phyloP scores from a whole-genome alignment of 2,888 invertebrate genomes.

The Ichneumoninae sp. region DNA sequence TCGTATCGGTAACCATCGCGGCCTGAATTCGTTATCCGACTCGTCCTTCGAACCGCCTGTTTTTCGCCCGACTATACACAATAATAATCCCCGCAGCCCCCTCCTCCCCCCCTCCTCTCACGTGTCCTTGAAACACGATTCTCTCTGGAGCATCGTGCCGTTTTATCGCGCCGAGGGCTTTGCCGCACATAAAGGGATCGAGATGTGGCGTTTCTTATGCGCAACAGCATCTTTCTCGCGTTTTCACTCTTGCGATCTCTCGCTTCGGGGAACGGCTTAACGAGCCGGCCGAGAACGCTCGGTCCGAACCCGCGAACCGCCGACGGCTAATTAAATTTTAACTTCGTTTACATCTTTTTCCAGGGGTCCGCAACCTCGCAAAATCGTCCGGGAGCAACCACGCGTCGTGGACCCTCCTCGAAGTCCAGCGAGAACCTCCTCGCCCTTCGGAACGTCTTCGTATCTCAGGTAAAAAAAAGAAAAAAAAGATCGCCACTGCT shows the following conservation, averaged over 20 bases:
- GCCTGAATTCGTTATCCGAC: slow-evolving; percentile 56
- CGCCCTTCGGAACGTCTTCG: too few species aligned
- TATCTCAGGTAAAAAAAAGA: too few species aligned
- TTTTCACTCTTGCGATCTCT: slow-evolving; percentile 11
- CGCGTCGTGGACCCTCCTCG: too few species aligned
- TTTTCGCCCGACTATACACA: slow-evolving; percentile 36
- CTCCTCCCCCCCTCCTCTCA: background rate
- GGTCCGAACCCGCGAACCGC: slow-evolving; percentile 47
- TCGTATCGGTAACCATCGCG: slow-evolving; percentile 46
- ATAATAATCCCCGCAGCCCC: background rate
- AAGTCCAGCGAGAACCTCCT: too few species aligned
- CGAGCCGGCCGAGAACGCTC: slow-evolving; percentile 6
- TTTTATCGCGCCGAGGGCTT: background rate
- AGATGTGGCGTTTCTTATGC: slow-evolving; percentile 3
- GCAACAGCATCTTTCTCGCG: slow-evolving; percentile 1
- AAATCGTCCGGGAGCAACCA: too few species aligned
- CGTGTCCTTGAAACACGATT: slow-evolving; percentile 9
- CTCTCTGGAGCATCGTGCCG: background rate
- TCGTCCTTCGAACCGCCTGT: slow-evolving; percentile 56
- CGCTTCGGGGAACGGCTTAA: slow-evolving; percentile 35
- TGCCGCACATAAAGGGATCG: background rate
- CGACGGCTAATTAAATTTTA: slow-evolving; percentile 58
- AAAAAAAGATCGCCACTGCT: too few species aligned
- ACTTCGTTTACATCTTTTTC: background rate
- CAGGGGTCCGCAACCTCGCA: too few species aligned